Conservation (phyloP, 2,113 vertebrate species). For the rabbit (Oryctolagus cuniculus) region DNA sequence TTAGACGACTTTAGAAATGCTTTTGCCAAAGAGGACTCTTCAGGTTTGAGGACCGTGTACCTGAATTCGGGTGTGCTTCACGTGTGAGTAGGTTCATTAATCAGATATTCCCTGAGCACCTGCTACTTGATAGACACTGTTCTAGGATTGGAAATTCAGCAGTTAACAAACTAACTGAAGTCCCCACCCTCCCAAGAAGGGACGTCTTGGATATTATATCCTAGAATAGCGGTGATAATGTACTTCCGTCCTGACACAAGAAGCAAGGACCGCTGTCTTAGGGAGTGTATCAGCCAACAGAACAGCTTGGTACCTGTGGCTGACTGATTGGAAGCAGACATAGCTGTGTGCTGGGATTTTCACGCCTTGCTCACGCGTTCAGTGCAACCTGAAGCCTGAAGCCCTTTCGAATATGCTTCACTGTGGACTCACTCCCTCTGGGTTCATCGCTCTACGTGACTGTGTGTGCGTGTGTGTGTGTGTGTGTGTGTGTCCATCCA, state of each 20-base stretch:
- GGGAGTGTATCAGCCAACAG: fast-evolving
- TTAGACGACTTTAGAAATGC: background rate
- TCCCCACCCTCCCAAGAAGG: background rate
- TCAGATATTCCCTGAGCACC: background rate
- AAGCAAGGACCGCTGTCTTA: background rate
- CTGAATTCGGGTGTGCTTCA: background rate
- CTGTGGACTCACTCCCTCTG: fast-evolving
- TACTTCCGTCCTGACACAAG: background rate
- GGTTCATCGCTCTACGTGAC: background rate
- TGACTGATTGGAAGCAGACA: background rate
- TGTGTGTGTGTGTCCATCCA: fast-evolving
- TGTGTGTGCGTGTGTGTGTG: fast-evolving
- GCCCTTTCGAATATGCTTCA: background rate
- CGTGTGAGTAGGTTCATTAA: background rate
- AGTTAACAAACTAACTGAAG: background rate
- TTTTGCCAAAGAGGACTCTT: background rate
- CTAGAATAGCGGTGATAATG: background rate
- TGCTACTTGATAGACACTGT: background rate
- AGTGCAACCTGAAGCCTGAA: background rate
- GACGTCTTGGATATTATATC: background rate
- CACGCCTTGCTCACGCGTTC: background rate
- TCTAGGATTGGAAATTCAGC: background rate
- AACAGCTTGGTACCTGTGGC: background rate
- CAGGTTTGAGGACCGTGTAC: background rate
- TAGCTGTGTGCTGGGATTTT: fast-evolving